Percentiles rank a stretch among this genome's conserved stretches.
Conservation (phyloP, 2,797 vertebrate genomes). For the Merluccius polli region DNA sequence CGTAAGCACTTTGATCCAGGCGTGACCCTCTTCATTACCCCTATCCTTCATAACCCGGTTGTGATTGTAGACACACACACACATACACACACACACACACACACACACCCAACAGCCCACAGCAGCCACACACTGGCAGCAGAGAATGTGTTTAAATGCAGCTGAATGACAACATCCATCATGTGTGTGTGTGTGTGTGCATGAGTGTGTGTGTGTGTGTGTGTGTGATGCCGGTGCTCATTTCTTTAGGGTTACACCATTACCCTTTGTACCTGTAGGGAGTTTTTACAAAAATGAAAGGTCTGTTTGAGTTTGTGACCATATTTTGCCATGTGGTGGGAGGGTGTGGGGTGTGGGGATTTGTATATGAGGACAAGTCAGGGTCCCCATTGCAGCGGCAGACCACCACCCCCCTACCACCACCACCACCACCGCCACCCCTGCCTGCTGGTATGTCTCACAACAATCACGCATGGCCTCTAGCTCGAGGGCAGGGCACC, state of each 20-base stretch:
- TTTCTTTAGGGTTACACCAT: slow-evolving; percentile 58
- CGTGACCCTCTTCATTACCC: slow-evolving; percentile 6
- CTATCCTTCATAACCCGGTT: slow-evolving; percentile 4
- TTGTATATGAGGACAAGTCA: slow-evolving; percentile 40
- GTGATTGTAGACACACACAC: neutral
- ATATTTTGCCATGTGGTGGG: slow-evolving; percentile 34
- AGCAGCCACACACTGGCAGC: neutral
- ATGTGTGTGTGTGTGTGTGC: slow-evolving; percentile 34
- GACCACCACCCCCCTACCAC: slow-evolving; percentile 22
- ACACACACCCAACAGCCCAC: slow-evolving; percentile 1
- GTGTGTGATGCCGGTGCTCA: slow-evolving; percentile 31
- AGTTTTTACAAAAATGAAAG: slow-evolving; percentile 37
- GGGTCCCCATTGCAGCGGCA: slow-evolving; percentile 45
- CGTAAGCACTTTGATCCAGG: slow-evolving; percentile 6
- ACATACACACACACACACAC: slow-evolving; percentile 5
- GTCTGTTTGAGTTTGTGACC: slow-evolving; percentile 28
- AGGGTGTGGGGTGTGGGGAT: slow-evolving; percentile 22
- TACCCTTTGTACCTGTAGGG: slow-evolving; percentile 51
- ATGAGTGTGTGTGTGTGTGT: slow-evolving; percentile 25
- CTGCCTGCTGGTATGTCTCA: slow-evolving; percentile 26
- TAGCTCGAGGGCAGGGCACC: slow-evolving; percentile 60
- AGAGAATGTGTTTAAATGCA: slow-evolving; percentile 41
- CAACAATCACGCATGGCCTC: slow-evolving; percentile 34
- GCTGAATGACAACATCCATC: slow-evolving; percentile 69
- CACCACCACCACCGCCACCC: neutral